Conservation (phyloP, 2,797 vertebrate species). For the Chiloscyllium punctatum region DNA sequence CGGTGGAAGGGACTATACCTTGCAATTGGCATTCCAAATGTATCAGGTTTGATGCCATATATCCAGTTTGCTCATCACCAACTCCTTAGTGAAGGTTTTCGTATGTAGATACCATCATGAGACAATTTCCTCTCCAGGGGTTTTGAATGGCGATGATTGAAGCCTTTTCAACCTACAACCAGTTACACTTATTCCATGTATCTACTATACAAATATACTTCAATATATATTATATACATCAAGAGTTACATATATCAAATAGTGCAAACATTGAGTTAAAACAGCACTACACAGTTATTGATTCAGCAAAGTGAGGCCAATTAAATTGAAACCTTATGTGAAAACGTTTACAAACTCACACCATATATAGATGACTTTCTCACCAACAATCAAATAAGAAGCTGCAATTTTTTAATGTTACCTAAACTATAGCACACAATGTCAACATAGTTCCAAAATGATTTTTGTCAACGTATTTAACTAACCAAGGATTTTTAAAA, state of each 20-base stretch:
- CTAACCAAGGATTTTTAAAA: background rate
- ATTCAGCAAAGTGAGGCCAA: background rate
- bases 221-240: background rate
- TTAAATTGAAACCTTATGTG: background rate
- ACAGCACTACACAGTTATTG: background rate
- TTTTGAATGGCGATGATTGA: background rate
- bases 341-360: background rate
- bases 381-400: background rate
- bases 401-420: background rate
- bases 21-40: background rate
- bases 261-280: background rate
- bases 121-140: background rate
- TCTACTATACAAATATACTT: background rate
- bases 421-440: background rate
- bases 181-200: background rate
- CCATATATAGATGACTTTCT: background rate
- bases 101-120: background rate
- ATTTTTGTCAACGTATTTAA: background rate
- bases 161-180: background rate
- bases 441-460: background rate
- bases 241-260: background rate
- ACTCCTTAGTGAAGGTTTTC: background rate
- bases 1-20: background rate
- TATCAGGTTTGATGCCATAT: background rate
- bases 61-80: background rate